Base-by-base conservation (phyloP, 2,797 vertebrate genomes). In the Chaenodraco wilsoni region DNA sequence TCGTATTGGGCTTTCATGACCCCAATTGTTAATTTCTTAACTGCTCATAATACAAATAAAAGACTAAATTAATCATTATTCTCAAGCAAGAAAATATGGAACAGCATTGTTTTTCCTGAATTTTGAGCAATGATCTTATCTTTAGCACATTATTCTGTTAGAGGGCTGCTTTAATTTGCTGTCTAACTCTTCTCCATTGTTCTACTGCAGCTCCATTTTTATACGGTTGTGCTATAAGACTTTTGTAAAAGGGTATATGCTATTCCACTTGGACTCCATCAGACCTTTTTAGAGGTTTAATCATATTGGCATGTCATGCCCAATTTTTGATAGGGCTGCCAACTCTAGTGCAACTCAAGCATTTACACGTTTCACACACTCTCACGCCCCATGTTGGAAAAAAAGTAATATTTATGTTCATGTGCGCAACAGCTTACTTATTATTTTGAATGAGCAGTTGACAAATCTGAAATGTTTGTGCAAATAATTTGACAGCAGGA, bases 101-200 rank as follows among this genome's bases (percentile, higher is more conserved):
- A 33, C 50, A 52, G 14, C 33, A 9, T 15, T 54, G 23, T 69
- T 65, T 9, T 52, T 19, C 19, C 27, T 59, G n/a, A 27, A 15
- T 45, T 70, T 65, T 54, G 27, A 40, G 44, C 40, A 45, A 9
- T 48, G 56, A 64, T 69, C 72, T 33, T 52, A 51, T 72, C 43
- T 48, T 43, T n/a, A 31, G 43, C 14, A 2, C 12, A 51, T 8
- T 21, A 66, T 45, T 73, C 58, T 49, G 55, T 44, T 48, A 31
- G 60, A 50, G 1, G 11, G 19, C 58, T 33, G 40, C 41, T 50
- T 64, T 59, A 55, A 74, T 55, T 63, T 66, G 17, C 56, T 51
- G n/a, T 14, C 9, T 41, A 48, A 14, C 11, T 72, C 13, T 0
- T 10, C 31, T 71, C 11, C 27, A 3, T 61, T 68, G 41, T 64